These are phyloP conservation scores for Muntiacus muntjak DNA, from an alignment of 2,113 vertebrate genomes.

Conservation along the genomic window DNA sequence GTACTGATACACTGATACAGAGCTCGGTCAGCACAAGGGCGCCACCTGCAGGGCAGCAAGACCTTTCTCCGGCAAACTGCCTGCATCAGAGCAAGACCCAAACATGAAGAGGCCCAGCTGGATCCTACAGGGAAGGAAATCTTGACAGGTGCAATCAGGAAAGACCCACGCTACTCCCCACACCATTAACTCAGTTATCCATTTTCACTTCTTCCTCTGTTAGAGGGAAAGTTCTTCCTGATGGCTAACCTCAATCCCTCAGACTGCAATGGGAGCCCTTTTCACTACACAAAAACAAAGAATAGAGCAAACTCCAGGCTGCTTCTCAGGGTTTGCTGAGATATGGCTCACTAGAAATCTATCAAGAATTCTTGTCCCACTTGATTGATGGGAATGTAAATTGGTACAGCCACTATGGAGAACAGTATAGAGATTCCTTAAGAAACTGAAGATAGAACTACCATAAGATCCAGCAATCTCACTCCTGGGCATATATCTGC, in stretches of 20 bases:
- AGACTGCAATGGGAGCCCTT: background rate
- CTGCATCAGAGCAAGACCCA: background rate
- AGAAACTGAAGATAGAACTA: background rate
- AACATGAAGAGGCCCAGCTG: background rate
- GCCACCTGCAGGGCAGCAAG: conserved; percentile 35
- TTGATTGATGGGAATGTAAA: background rate
- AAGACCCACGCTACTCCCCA: background rate
- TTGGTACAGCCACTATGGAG: background rate
- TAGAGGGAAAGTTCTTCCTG: background rate
- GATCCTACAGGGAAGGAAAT: background rate
- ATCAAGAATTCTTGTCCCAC: background rate
- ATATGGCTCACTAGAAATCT: background rate
- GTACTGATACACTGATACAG: too few species aligned
- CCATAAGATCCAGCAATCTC: background rate
- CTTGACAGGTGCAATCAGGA: background rate
- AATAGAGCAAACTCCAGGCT: background rate
- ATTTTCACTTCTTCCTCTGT: background rate
- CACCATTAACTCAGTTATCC: background rate
- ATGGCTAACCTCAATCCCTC: background rate
- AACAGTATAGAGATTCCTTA: background rate
- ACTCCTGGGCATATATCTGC: background rate
- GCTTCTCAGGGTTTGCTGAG: background rate
- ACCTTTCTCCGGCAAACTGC: background rate
- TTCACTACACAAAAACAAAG: too few species aligned
- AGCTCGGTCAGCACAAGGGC: background rate